Evolutionary conservation across 2,113 vertebrate genomes (phyloP).

Genomic region (Periophthalmus modestus): DNA sequence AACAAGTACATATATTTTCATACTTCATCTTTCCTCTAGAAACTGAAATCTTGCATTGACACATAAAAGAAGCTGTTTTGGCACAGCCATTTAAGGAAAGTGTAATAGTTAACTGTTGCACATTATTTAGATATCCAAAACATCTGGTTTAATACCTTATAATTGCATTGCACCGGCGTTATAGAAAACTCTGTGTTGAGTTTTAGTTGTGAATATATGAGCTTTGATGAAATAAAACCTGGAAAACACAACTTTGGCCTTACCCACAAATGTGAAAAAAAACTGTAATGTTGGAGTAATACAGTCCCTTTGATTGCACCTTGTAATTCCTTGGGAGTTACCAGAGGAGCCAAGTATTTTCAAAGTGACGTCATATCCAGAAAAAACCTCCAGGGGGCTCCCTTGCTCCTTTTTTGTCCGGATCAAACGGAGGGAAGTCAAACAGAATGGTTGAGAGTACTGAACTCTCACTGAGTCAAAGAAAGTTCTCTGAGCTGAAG

Average conservation of each 20-base stretch:
- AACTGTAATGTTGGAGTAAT: slow-evolving; percentile 29
- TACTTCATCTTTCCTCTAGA: not conserved
- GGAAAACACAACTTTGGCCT: slow-evolving; percentile 17
- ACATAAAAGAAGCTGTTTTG: slow-evolving; percentile 42
- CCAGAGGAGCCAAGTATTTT: slow-evolving; percentile 50
- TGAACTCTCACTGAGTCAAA: slow-evolving; percentile 45
- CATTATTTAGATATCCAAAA: not conserved
- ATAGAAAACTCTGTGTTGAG: slow-evolving; percentile 45
- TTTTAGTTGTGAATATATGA: slow-evolving; percentile 57
- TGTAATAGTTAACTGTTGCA: slow-evolving; percentile 30
- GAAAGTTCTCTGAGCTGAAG: slow-evolving; percentile 54
- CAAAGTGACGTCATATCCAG: slow-evolving; percentile 60
- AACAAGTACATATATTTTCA: not conserved
- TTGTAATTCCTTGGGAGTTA: slow-evolving; percentile 48
- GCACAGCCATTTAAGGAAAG: slow-evolving; percentile 51
- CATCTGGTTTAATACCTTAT: not conserved
- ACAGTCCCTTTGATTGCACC: slow-evolving; percentile 47
- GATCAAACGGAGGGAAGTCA: slow-evolving; percentile 66
- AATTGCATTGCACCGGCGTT: slow-evolving; percentile 6
- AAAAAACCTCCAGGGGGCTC: slow-evolving; percentile 66
- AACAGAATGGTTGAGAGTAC: slow-evolving; percentile 68
- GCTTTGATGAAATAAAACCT: slow-evolving; percentile 9
- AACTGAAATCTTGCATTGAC: slow-evolving; percentile 7
- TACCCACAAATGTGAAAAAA: slow-evolving; percentile 18
- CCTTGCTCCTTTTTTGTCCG: slow-evolving; percentile 56